Evolutionary conservation across 2,113 vertebrate genomes (phyloP).

Genomic region (Bufo bufo): DNA sequence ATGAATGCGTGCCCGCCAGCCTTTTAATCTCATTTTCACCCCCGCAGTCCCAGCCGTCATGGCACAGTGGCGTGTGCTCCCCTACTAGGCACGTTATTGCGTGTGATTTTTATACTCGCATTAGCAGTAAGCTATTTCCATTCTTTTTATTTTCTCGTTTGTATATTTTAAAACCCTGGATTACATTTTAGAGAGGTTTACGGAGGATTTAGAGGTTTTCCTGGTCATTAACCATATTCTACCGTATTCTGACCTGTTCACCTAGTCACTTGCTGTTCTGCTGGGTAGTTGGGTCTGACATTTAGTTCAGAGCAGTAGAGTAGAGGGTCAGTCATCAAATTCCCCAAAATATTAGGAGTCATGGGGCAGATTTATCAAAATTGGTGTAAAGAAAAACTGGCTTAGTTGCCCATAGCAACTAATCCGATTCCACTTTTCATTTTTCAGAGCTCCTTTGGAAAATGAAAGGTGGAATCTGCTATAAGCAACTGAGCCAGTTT

Average conservation of each 20-base stretch:
- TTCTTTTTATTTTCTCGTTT: too few species aligned
- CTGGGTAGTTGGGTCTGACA: background rate
- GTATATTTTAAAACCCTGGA: background rate
- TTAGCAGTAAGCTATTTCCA: too few species aligned
- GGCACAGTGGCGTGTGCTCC: background rate
- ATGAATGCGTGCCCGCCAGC: background rate
- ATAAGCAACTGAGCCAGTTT: too few species aligned
- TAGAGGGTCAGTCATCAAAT: background rate
- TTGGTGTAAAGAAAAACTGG: too few species aligned
- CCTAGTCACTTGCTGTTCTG: background rate
- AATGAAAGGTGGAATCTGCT: too few species aligned
- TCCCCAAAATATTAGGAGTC: background rate
- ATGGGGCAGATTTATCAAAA: too few species aligned
- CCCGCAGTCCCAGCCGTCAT: background rate
- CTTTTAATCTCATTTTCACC: background rate
- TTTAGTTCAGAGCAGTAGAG: background rate
- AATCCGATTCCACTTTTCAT: too few species aligned
- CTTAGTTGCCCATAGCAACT: too few species aligned
- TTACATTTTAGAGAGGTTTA: background rate
- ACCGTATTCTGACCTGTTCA: background rate
- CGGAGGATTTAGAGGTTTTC: background rate
- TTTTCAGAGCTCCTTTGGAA: too few species aligned
- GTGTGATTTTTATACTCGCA: too few species aligned
- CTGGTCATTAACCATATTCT: background rate
- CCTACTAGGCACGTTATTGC: background rate